Conservation (phyloP, 2,113 vertebrate species). For the Lethenteron reissneri region DNA sequence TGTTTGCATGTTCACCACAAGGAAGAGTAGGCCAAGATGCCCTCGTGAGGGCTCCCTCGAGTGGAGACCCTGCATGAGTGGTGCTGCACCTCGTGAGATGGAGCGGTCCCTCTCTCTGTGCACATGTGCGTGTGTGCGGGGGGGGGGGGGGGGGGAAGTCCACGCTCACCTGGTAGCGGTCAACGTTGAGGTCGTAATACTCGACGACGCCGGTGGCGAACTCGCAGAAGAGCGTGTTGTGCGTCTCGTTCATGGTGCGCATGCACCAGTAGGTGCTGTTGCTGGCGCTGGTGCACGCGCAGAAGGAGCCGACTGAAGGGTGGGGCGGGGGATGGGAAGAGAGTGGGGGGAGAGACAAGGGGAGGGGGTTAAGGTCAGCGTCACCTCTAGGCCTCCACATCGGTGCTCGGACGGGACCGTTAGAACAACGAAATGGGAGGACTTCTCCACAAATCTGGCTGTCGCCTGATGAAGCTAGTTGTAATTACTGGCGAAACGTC, state of each 20-base stretch:
- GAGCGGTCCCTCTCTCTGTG: neutral
- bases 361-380: neutral
- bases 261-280: constrained; percentile 96
- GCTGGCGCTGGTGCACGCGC: constrained; percentile 91
- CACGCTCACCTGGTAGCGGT: constrained; percentile 65
- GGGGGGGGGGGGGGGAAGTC: neutral
- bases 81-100: neutral
- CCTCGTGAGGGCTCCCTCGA: neutral
- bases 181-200: constrained; percentile 84
- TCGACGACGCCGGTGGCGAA: constrained; percentile 90
- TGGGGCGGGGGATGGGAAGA: neutral
- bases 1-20: neutral
- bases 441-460: neutral
- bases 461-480: neutral
- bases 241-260: constrained; percentile 82
- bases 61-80: neutral
- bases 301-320: constrained; percentile 72
- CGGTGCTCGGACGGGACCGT: neutral
- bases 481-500: neutral
- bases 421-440: neutral
- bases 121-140: neutral
- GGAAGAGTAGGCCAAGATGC: neutral
- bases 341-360: neutral
- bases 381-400: neutral
- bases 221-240: constrained; percentile 96